Conservation (phyloP, 2,888 invertebrate species). For the Malthinus flaveolus region DNA sequence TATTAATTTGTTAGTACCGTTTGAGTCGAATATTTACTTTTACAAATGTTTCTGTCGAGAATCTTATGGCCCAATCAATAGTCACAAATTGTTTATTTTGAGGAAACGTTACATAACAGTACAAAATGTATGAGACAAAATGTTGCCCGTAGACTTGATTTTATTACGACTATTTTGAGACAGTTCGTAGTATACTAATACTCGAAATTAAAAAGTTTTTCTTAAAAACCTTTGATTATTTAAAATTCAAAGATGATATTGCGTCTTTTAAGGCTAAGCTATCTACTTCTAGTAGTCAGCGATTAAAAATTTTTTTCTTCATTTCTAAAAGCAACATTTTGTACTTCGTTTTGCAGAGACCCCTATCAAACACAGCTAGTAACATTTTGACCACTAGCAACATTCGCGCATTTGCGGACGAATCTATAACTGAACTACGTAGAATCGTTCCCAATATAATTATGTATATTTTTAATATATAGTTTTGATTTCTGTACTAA, state of each 20-base stretch:
- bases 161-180: neutral
- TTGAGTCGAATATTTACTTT: slow-evolving; percentile 34
- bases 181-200: no score
- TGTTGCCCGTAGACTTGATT: neutral
- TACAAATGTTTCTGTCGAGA: slow-evolving; percentile 9
- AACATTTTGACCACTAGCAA: slow-evolving; percentile 53
- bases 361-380: slow-evolving; percentile 55
- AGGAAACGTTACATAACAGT: slow-evolving; percentile 11
- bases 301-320: slow-evolving; percentile 1
- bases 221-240: neutral
- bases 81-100: slow-evolving; percentile 3
- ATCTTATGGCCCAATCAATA: neutral
- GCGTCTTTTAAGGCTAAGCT: slow-evolving; percentile 46
- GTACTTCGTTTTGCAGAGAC: slow-evolving; percentile 44
- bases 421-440: slow-evolving; percentile 51
- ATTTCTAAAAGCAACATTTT: slow-evolving; percentile 16
- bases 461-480: slow-evolving; percentile 44
- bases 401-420: slow-evolving; percentile 51
- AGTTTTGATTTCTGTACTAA: slow-evolving; percentile 55
- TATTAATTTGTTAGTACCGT: slow-evolving; percentile 25
- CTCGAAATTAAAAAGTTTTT: no score
- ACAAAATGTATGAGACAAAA: slow-evolving; percentile 3
- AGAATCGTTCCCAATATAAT: slow-evolving; percentile 50
- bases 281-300: neutral
- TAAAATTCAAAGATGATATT: slow-evolving; percentile 30